A percentile compares a stretch with the other conserved stretches of the same genome.
These are phyloP conservation scores for Spinibarbus caldwelli DNA, from an alignment of 2,797 vertebrate species.

Conservation along the genomic window DNA sequence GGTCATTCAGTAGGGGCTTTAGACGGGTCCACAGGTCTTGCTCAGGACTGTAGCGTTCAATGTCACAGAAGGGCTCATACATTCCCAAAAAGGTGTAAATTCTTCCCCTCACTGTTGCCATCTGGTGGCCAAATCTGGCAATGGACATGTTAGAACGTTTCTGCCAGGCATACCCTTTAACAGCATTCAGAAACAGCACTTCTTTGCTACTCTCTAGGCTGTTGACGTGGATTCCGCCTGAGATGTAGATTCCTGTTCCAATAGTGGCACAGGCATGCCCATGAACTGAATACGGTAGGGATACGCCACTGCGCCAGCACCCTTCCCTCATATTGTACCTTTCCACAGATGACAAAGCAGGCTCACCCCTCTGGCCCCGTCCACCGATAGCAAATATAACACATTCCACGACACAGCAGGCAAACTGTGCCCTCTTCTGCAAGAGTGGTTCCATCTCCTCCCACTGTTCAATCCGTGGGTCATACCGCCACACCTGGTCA, in stretches of 20 bases:
- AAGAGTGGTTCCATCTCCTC: constrained; percentile 79
- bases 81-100: constrained; percentile 91
- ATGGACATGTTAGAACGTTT: constrained; percentile 88
- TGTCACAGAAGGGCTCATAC: constrained; percentile 94
- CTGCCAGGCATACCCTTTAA: constrained; percentile 76
- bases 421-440: constrained; percentile 86
- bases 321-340: constrained; percentile 84
- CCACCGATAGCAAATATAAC: constrained; percentile 89
- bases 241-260: constrained; percentile 82
- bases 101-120: constrained; percentile 80
- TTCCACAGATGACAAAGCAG: constrained; percentile 84
- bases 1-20: constrained; percentile 82
- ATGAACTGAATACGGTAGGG: constrained; percentile 80
- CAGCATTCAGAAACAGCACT: constrained; percentile 76
- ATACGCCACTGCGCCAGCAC: constrained; percentile 78
- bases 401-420: constrained; percentile 82
- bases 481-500: constrained; percentile 86
- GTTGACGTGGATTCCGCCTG: constrained; percentile 81
- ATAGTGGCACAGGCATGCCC: constrained; percentile 87
- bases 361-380: constrained; percentile 60
- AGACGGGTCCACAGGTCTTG: constrained; percentile 89
- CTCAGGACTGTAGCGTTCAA: constrained; percentile 85
- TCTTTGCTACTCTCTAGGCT: constrained; percentile 81
- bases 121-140: constrained; percentile 89
- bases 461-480: constrained; percentile 90